A percentile compares a stretch with the other conserved stretches of the same genome.
Conservation (phyloP, 1,140 invertebrate species). For the Drosophila equinoxialis region DNA sequence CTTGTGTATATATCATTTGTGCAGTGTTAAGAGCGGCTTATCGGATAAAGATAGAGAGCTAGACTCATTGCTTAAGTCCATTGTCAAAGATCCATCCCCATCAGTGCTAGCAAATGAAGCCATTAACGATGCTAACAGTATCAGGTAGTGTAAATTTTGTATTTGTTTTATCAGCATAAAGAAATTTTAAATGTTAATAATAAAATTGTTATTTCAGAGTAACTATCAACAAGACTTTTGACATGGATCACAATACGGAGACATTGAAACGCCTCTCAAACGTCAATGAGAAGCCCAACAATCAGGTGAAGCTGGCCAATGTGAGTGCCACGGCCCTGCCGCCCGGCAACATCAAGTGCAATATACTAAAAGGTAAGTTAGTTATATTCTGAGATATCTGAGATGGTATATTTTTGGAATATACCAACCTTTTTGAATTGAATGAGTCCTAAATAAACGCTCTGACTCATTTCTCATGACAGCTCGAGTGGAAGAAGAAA, state of each 20-base stretch:
- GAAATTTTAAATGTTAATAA: slow-evolving; percentile 25
- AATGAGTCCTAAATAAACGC: not conserved
- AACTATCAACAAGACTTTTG: slow-evolving; percentile 85
- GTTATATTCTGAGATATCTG: not conserved
- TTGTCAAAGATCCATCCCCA: slow-evolving; percentile 85
- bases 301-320: slow-evolving; percentile 86
- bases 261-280: slow-evolving; percentile 84
- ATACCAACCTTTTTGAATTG: not conserved
- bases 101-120: slow-evolving; percentile 84
- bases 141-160: slow-evolving; percentile 76
- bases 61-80: slow-evolving; percentile 85
- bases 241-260: slow-evolving; percentile 85
- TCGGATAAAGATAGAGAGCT: slow-evolving; percentile 85
- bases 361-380: slow-evolving; percentile 92
- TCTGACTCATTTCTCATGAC: slow-evolving; percentile 1
- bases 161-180: slow-evolving; percentile 52
- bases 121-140: slow-evolving; percentile 83
- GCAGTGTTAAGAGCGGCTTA: slow-evolving; percentile 84
- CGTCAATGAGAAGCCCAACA: slow-evolving; percentile 87
- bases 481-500: slow-evolving; percentile 86
- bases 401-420: not conserved
- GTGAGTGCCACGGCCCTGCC: slow-evolving; percentile 88
- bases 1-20: slow-evolving; percentile 70
- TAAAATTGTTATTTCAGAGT: slow-evolving; percentile 79
- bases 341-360: slow-evolving; percentile 95